phyloP scores from a whole-genome alignment of 2,888 invertebrate genomes.

The Homarus gammarus region DNA sequence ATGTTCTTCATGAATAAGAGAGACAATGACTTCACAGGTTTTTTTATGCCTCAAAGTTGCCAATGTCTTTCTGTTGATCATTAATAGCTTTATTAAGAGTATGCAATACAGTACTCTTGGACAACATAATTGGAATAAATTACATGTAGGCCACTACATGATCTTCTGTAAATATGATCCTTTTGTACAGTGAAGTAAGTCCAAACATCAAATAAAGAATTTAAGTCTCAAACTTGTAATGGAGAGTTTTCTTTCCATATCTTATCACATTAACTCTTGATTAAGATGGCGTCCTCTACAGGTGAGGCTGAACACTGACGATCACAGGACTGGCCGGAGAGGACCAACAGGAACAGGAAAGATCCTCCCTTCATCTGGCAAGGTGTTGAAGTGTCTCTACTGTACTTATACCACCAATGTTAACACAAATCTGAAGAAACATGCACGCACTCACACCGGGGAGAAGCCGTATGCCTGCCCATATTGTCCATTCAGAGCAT shows the following conservation, averaged over 20 bases:
- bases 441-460: constrained; percentile 69
- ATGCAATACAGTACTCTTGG: too few species aligned
- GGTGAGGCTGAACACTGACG: constrained; percentile 52
- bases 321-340: constrained; percentile 43
- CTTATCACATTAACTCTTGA: constrained; percentile 5
- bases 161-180: not conserved
- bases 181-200: not conserved
- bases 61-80: too few species aligned
- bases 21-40: not conserved
- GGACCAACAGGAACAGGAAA: constrained; percentile 33
- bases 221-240: not conserved
- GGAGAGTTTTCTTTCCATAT: not conserved
- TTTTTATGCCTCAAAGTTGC: not conserved
- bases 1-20: not conserved
- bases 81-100: too few species aligned
- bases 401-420: constrained; percentile 58
- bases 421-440: constrained; percentile 56
- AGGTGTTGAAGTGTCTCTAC: constrained; percentile 46
- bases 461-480: constrained; percentile 67
- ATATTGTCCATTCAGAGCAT: constrained; percentile 53
- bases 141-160: not conserved
- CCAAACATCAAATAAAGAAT: not conserved
- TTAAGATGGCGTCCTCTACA: constrained; percentile 61
- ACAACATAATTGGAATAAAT: not conserved
- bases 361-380: constrained; percentile 38